Base-by-base conservation (phyloP, 1,140 invertebrate species). In the Papilio glaucus region DNA sequence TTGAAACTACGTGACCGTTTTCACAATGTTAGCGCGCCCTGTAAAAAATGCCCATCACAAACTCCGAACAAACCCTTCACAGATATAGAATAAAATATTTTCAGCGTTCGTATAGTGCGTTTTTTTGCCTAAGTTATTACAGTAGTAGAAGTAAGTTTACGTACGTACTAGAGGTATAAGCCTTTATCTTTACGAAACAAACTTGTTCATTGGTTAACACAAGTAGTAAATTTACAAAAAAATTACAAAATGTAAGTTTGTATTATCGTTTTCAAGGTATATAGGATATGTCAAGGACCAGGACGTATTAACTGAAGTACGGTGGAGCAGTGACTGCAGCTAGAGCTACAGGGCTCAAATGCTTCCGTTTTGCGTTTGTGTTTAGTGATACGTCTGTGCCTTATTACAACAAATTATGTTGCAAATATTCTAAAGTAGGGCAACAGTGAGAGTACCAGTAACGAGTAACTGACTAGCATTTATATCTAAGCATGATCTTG, bases 1-100 rank as follows among this genome's bases (percentile, higher is more conserved):
- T 87, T 84, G 89, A 88, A 85, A 89, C 78, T 91, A 91, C 88
- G 89, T 91, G 89, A 89, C 86, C 77, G 84, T 71, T 78, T 90
- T 76, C 82, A 84, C 77, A 90, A 90, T 88, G 75, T 72, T 84
- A 80, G 62, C 77, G 76, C 72, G 21, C 76, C 72, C 79, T 78
- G 75, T 86, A 83, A 85, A 86, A 88, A 88, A 88, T 87, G 73
- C 76, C 75, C 65, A 74, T 76, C 81, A 72, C 75, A 85, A 83
- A 86, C 83, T 84, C 80, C 72, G 72, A 77, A 75, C 79, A 79
- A 76, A 84, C 77, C 81, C 75, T 75, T 76, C 76, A 79, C 77
- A 83, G 85, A 85, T 87, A 86, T 84, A 85, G 81, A 83, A 86
- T 88, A 82, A 89, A 88, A 87, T 85, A 33, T 33, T 33, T 33